These are phyloP conservation scores for Cyaniris semiargus DNA, from an alignment of 2,888 invertebrate genomes.

Conservation along the genomic window DNA sequence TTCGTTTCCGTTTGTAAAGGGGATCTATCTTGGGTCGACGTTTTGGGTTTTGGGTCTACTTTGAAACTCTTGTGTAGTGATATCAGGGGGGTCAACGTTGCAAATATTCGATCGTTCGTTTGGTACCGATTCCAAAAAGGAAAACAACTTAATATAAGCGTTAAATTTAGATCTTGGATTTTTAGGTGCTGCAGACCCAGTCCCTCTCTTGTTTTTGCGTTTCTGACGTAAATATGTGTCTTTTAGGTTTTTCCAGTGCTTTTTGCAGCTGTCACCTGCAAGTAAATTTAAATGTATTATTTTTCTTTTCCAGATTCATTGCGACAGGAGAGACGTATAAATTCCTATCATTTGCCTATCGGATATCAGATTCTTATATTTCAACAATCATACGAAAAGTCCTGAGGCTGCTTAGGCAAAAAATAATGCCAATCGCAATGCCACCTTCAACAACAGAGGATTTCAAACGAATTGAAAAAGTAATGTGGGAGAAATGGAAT, in stretches of 20 bases:
- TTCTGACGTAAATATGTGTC: constrained; percentile 18
- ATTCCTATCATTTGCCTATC: constrained; percentile 7
- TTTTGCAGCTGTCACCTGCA: constrained; percentile 18
- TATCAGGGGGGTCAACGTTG: no score
- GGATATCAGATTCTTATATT: constrained; percentile 23
- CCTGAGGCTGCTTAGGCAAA: no score
- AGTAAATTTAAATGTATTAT: constrained; percentile 12
- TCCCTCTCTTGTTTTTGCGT: background rate
- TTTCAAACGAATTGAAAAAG: no score
- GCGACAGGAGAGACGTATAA: constrained; percentile 16
- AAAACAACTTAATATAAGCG: constrained; percentile 16
- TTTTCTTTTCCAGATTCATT: constrained; percentile 8
- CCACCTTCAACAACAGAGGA: no score
- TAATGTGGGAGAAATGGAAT: no score
- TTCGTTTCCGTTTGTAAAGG: constrained; percentile 20
- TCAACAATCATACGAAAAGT: background rate
- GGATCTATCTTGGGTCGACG: no score
- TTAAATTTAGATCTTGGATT: constrained; percentile 22
- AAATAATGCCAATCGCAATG: no score
- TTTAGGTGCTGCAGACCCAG: constrained; percentile 1
- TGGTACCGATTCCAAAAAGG: constrained; percentile 1
- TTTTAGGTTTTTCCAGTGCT: constrained; percentile 16
- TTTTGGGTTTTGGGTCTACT: no score
- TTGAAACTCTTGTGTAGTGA: no score
- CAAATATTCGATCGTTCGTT: no score